Percentiles rank a stretch among this genome's conserved stretches.
Evolutionary conservation across 2,113 vertebrate species (phyloP).

Genomic region (Artemisiospiza belli): DNA sequence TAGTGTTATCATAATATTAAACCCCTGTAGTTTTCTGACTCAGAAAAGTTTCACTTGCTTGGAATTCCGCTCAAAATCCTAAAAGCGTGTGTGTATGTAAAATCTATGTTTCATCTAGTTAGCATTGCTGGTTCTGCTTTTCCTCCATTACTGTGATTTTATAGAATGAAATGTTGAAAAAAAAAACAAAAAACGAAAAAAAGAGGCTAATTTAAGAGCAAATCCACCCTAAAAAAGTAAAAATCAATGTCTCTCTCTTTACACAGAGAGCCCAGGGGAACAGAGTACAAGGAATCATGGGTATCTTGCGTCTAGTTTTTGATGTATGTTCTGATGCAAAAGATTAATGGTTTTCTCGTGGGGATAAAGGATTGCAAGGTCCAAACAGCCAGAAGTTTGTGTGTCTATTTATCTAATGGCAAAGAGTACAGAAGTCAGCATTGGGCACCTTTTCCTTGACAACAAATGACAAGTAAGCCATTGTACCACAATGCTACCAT

Average conservation of each 20-base stretch:
- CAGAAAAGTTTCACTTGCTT: not conserved
- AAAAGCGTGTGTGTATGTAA: not conserved
- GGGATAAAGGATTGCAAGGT: slow-evolving; percentile 14
- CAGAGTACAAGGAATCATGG: not conserved
- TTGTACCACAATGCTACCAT: not conserved
- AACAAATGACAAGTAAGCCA: not conserved
- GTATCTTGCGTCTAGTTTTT: slow-evolving; percentile 55
- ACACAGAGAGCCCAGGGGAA: not conserved
- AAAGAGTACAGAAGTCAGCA: slow-evolving; percentile 10
- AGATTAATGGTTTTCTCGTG: slow-evolving; percentile 49
- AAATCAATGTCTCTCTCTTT: slow-evolving; percentile 52
- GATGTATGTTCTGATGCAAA: slow-evolving; percentile 55
- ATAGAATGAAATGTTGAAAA: slow-evolving; percentile 9
- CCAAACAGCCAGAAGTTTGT: slow-evolving; percentile 5
- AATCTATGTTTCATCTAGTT: not conserved
- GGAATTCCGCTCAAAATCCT: not conserved
- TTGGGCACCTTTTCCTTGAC: slow-evolving; percentile 28
- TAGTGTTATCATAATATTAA: not conserved
- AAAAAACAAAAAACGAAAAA: not conserved
- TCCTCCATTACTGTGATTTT: not conserved
- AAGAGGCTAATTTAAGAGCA: slow-evolving; percentile 43
- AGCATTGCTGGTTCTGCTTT: not conserved
- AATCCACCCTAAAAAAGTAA: slow-evolving; percentile 62
- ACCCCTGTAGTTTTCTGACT: not conserved
- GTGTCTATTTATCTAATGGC: slow-evolving; percentile 44